These are phyloP conservation scores for Mya arenaria DNA, from an alignment of 1,140 invertebrate species.

Conservation along the genomic window DNA sequence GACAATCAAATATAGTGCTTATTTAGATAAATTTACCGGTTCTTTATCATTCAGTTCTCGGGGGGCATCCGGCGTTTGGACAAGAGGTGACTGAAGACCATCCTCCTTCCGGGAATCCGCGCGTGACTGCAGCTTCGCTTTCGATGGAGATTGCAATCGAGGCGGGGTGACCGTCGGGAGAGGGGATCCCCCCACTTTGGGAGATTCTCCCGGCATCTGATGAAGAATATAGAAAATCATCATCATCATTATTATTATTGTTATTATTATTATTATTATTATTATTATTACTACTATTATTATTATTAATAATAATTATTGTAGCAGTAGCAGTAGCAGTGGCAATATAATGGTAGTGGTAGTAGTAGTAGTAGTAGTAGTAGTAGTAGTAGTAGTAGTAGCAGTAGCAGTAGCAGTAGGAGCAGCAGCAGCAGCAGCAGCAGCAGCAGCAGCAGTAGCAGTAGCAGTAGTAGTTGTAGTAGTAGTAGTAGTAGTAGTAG, in stretches of 20 bases:
- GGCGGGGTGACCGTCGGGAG: constrained; percentile 41
- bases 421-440: background rate
- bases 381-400: background rate
- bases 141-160: constrained; percentile 6
- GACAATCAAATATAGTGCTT: too few species aligned
- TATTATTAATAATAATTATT: background rate
- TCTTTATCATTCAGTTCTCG: too few species aligned
- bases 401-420: background rate
- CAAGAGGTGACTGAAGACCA: background rate
- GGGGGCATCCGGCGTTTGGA: background rate
- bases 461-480: background rate
- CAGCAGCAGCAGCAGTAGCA: background rate
- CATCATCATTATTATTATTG: too few species aligned
- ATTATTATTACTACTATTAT: background rate
- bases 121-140: background rate
- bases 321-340: background rate
- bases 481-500: background rate
- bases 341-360: background rate
- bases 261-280: background rate
- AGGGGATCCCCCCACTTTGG: background rate
- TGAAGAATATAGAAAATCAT: too few species aligned
- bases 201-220: constrained; percentile 2
- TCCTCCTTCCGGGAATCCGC: background rate
- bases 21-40: too few species aligned
- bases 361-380: background rate